These are phyloP conservation scores for Craterocephalus amniculus DNA, from an alignment of 2,797 vertebrate genomes.

Conservation along the genomic window DNA sequence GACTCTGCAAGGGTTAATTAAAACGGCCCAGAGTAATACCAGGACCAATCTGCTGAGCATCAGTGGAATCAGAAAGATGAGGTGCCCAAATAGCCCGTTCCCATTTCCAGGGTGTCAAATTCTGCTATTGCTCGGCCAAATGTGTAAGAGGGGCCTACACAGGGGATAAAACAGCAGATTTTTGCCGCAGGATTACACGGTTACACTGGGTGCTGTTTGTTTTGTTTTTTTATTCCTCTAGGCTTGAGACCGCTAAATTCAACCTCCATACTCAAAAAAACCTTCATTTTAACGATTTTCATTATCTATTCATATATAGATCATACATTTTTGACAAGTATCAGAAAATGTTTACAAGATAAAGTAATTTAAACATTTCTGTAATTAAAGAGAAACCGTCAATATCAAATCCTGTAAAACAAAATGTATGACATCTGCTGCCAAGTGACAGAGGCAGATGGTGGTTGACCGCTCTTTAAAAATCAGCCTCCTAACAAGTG, in stretches of 20 bases:
- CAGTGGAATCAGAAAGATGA: slow-evolving; percentile 9
- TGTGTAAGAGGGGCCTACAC: neutral
- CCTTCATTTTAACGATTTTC: neutral
- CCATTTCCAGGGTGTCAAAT: neutral
- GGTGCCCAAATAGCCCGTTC: slow-evolving; percentile 1
- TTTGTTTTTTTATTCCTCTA: neutral
- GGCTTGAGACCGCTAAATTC: neutral
- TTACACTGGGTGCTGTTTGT: neutral
- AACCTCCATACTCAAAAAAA: neutral
- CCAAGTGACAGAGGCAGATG: slow-evolving; percentile 17
- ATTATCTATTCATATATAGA: neutral
- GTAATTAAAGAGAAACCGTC: neutral
- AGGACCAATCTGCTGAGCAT: neutral
- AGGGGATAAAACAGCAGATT: neutral
- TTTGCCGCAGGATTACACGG: neutral
- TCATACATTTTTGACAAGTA: neutral
- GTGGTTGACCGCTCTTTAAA: slow-evolving; percentile 34
- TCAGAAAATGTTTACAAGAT: neutral
- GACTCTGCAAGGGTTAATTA: slow-evolving; percentile 5
- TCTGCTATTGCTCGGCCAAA: neutral
- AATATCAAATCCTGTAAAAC: slow-evolving; percentile 5
- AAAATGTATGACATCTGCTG: neutral
- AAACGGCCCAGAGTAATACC: slow-evolving; percentile 3
- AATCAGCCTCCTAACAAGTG: slow-evolving; percentile 32
- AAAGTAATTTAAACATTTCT: neutral